These are phyloP conservation scores for Aleiodes testaceus DNA, from an alignment of 2,888 invertebrate species.

Conservation along the genomic window DNA sequence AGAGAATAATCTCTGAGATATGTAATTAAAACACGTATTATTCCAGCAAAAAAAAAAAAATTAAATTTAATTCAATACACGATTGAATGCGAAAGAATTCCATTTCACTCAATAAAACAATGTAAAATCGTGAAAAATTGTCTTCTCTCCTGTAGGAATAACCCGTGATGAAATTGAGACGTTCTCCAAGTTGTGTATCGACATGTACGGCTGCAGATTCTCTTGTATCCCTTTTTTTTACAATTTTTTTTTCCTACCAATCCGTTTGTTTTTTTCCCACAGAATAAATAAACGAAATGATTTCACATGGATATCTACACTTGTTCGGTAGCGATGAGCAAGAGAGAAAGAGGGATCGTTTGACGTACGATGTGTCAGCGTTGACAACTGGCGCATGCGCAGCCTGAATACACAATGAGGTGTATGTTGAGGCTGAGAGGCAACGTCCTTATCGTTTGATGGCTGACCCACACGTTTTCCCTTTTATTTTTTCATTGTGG, in stretches of 20 bases:
- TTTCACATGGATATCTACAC: constrained; percentile 38
- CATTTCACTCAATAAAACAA: no score
- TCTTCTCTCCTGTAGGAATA: neutral
- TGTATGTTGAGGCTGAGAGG: neutral
- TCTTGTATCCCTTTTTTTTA: neutral
- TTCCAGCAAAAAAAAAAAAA: neutral
- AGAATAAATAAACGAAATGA: constrained; percentile 17
- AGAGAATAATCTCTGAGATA: no score
- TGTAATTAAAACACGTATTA: constrained; percentile 7
- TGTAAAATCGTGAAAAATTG: constrained; percentile 7
- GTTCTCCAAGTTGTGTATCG: neutral
- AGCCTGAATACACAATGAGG: constrained; percentile 71
- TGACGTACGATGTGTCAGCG: constrained; percentile 73
- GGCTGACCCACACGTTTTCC: constrained; percentile 12
- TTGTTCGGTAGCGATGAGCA: neutral
- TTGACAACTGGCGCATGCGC: constrained; percentile 73
- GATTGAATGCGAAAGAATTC: no score
- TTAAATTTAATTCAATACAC: constrained; percentile 5
- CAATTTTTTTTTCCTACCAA: constrained; percentile 58
- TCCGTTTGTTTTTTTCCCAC: constrained; percentile 26
- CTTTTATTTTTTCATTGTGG: constrained; percentile 27
- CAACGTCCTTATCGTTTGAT: constrained; percentile 1
- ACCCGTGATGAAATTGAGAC: neutral
- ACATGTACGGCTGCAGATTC: neutral
- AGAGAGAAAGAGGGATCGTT: constrained; percentile 63